Conservation (phyloP, 2,888 invertebrate species). For the Xanthorhoe designata region DNA sequence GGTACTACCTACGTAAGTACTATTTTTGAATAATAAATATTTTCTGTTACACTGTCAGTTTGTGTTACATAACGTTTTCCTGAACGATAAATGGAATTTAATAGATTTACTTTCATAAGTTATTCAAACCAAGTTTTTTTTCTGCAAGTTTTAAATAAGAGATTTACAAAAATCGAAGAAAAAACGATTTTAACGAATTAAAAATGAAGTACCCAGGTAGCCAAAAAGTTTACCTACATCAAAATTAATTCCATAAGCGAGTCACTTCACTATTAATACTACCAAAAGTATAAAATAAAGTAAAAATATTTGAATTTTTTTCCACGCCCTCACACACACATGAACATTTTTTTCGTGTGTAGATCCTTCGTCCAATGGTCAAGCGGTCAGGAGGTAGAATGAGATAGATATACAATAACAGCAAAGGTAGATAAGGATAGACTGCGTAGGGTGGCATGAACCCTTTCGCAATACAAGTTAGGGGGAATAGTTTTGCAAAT, state of each 20-base stretch:
- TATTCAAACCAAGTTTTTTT: too few relatives aligned
- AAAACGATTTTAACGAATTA: too few relatives aligned
- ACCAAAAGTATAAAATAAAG: not conserved
- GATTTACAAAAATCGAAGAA: too few relatives aligned
- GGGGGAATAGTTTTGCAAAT: slow-evolving; percentile 27
- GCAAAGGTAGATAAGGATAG: slow-evolving; percentile 38
- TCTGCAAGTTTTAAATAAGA: too few relatives aligned
- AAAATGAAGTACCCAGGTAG: too few relatives aligned
- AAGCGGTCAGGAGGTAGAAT: slow-evolving; percentile 68
- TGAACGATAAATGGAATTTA: too few relatives aligned
- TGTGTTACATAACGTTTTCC: too few relatives aligned
- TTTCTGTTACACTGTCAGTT: too few relatives aligned
- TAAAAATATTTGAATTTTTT: slow-evolving; percentile 2
- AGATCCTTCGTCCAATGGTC: slow-evolving; percentile 72
- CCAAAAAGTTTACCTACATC: not conserved
- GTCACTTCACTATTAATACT: not conserved
- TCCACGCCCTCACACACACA: slow-evolving; percentile 24
- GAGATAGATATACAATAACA: slow-evolving; percentile 48
- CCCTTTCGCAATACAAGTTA: slow-evolving; percentile 28
- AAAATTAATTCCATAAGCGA: not conserved
- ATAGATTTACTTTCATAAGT: too few relatives aligned
- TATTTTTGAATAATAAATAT: too few relatives aligned
- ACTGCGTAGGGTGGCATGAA: slow-evolving; percentile 29
- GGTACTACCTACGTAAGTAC: too few relatives aligned
- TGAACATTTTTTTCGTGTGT: slow-evolving; percentile 1